Evolutionary conservation across 2,888 invertebrate genomes (phyloP).

Genomic region (Eupithecia centaureata): DNA sequence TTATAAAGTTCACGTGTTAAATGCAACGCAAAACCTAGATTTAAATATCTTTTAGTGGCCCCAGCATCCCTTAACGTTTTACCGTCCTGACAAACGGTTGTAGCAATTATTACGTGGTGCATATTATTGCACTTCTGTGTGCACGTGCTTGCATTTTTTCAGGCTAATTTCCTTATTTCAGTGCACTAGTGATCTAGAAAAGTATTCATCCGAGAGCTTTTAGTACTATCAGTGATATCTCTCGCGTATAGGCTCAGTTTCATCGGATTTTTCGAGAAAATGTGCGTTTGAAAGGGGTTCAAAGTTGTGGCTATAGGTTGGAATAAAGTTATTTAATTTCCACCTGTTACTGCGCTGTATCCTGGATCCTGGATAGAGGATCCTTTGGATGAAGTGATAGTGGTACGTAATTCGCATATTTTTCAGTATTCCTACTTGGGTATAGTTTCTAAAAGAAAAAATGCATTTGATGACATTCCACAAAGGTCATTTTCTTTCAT

Average conservation of each 20-base stretch:
- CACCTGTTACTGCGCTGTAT: slow-evolving; percentile 58
- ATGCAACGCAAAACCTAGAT: slow-evolving; percentile 43
- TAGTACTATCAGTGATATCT: slow-evolving; percentile 38
- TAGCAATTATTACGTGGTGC: slow-evolving; percentile 56
- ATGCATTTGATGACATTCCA: slow-evolving; percentile 44
- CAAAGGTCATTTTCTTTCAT: slow-evolving; percentile 52
- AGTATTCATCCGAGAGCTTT: slow-evolving; percentile 44
- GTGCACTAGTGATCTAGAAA: slow-evolving; percentile 49
- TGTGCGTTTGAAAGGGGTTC: slow-evolving; percentile 57
- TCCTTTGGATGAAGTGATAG: slow-evolving; percentile 71
- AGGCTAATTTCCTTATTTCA: slow-evolving; percentile 70
- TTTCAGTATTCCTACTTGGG: not conserved
- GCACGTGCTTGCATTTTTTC: slow-evolving; percentile 81
- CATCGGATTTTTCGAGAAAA: slow-evolving; percentile 52
- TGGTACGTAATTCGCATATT: slow-evolving; percentile 64
- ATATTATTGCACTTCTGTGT: slow-evolving; percentile 70
- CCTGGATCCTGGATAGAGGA: slow-evolving; percentile 52
- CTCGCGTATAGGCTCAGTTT: slow-evolving; percentile 35
- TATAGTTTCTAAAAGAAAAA: slow-evolving; percentile 32
- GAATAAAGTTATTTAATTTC: slow-evolving; percentile 64
- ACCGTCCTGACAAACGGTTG: slow-evolving; percentile 41
- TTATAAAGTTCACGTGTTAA: slow-evolving; percentile 65
- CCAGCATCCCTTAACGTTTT: slow-evolving; percentile 32
- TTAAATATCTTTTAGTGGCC: slow-evolving; percentile 42
- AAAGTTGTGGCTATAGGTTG: slow-evolving; percentile 62